Conservation (phyloP, 2,797 vertebrate genomes). For the Sorex maritimensis region DNA sequence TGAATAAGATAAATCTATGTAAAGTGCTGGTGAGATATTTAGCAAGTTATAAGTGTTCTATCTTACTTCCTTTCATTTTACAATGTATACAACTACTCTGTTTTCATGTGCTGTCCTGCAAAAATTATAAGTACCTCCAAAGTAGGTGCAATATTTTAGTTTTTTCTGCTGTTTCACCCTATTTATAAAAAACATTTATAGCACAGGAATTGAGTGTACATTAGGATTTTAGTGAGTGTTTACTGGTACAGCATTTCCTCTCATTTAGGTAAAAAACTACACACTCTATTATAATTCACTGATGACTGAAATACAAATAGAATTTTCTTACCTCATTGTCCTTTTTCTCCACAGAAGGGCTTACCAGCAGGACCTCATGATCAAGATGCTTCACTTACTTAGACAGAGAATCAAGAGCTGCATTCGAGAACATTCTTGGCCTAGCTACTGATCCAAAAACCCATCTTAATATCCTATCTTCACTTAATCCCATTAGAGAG, state of each 20-base stretch:
- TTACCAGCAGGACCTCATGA: background rate
- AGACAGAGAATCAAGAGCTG: constrained; percentile 4
- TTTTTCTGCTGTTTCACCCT: constrained; percentile 52
- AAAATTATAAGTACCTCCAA: constrained; percentile 47
- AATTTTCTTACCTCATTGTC: constrained; percentile 63
- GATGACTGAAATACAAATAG: constrained; percentile 42
- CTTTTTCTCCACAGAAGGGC: constrained; percentile 32
- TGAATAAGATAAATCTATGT: constrained; percentile 42
- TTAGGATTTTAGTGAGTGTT: constrained; percentile 12
- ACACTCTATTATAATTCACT: constrained; percentile 49
- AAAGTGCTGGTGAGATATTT: constrained; percentile 9
- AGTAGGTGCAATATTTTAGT: background rate
- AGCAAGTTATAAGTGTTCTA: constrained; percentile 5
- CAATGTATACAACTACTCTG: background rate
- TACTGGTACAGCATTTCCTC: background rate
- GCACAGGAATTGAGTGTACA: background rate
- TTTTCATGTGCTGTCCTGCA: background rate
- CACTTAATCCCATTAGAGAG: constrained; percentile 68
- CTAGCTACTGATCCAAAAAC: constrained; percentile 41
- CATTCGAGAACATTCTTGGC: constrained; percentile 52
- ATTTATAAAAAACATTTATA: background rate
- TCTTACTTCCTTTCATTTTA: constrained; percentile 2
- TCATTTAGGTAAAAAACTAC: background rate
- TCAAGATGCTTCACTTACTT: constrained; percentile 41
- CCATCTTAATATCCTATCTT: constrained; percentile 68